phyloP scores from a whole-genome alignment of 2,797 vertebrate species.

The Lithobates sylvaticus region DNA sequence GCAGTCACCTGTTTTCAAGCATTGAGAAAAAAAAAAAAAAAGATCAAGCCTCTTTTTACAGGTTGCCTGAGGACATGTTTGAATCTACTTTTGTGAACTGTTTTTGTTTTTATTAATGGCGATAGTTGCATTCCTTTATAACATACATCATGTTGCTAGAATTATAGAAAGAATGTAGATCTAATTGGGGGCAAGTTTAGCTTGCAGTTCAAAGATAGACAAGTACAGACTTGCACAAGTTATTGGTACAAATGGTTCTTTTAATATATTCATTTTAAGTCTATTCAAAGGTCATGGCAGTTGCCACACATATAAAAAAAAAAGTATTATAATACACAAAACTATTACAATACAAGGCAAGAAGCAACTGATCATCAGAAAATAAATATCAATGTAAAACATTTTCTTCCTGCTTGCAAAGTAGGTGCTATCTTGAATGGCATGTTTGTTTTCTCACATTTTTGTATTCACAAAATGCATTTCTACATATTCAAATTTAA shows the following conservation, averaged over 20 bases:
- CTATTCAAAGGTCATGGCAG: constrained; percentile 6
- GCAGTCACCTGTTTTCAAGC: constrained; percentile 20
- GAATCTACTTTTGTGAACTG: constrained; percentile 49
- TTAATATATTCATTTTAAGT: constrained; percentile 39
- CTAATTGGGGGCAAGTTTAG: constrained; percentile 49
- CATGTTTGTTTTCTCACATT: no score
- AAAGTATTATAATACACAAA: not conserved
- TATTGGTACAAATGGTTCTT: constrained; percentile 38
- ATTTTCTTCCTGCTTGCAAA: not conserved
- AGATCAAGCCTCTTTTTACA: constrained; percentile 28
- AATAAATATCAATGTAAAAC: not conserved
- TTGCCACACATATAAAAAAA: not conserved
- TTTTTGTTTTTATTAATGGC: constrained; percentile 56
- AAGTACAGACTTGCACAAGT: constrained; percentile 44
- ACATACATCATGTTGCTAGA: constrained; percentile 55
- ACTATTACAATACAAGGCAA: not conserved
- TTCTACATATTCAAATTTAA: no score
- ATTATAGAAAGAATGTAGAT: constrained; percentile 51
- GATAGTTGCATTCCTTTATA: constrained; percentile 52
- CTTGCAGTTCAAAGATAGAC: constrained; percentile 47
- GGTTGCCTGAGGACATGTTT: constrained; percentile 46
- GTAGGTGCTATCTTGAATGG: no score
- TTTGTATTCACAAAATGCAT: no score
- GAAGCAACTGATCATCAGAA: not conserved
- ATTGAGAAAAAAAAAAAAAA: constrained; percentile 21